Percentiles rank a stretch among this genome's conserved stretches.
Evolutionary conservation across 2,888 invertebrate genomes (phyloP).

Genomic region (Bellardia pandia): DNA sequence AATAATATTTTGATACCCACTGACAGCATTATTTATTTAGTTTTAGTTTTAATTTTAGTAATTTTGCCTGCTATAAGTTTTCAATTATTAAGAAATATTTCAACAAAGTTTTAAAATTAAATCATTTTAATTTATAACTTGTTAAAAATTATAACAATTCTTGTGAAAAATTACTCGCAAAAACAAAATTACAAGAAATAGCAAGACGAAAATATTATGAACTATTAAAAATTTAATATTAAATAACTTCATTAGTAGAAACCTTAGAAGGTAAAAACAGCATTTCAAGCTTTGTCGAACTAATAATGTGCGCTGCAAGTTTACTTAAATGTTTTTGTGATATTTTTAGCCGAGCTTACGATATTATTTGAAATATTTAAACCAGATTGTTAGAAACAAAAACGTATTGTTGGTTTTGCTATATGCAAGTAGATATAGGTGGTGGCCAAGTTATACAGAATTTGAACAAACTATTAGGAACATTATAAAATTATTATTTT

Average conservation of each 20-base stretch:
- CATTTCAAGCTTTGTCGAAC: slow-evolving; percentile 44
- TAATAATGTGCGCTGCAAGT: slow-evolving; percentile 48
- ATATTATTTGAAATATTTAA: slow-evolving; percentile 48
- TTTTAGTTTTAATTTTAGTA: background rate
- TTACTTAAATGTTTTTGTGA: slow-evolving; percentile 31
- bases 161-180: slow-evolving; percentile 55
- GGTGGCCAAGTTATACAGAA: slow-evolving; percentile 17
- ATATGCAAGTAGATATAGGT: slow-evolving; percentile 37
- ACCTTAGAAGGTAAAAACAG: slow-evolving; percentile 65
- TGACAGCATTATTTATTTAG: too few relatives aligned
- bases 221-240: slow-evolving; percentile 58
- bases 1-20: too few relatives aligned
- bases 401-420: slow-evolving; percentile 47
- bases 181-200: slow-evolving; percentile 39
- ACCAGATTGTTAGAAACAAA: slow-evolving; percentile 56
- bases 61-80: background rate
- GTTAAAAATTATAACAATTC: slow-evolving; percentile 63
- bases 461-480: too few relatives aligned
- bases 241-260: slow-evolving; percentile 70
- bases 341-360: slow-evolving; percentile 15
- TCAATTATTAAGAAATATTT: slow-evolving; percentile 45
- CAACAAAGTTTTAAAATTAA: slow-evolving; percentile 19
- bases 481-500: too few relatives aligned
- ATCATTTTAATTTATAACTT: slow-evolving; percentile 52
- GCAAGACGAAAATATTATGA: slow-evolving; percentile 60